These are phyloP conservation scores for Drosophila aff. DNA, from an alignment of 1,140 invertebrate species.

Conservation along the genomic window DNA sequence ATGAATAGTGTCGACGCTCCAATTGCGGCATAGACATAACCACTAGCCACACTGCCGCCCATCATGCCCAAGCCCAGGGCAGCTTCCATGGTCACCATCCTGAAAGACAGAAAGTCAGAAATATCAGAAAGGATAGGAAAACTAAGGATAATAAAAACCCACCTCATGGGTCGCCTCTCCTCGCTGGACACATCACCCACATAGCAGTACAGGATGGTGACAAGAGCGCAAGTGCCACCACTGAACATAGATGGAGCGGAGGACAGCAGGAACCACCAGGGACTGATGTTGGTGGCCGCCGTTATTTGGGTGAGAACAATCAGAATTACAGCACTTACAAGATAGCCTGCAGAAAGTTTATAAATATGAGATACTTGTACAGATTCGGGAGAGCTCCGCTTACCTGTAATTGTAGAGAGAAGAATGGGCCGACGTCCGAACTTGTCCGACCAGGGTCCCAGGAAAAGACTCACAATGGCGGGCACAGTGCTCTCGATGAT, in stretches of 20 bases:
- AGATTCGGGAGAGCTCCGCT: conserved; percentile 1
- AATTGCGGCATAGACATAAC: conserved; percentile 70
- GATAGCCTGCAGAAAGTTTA: conserved; percentile 57
- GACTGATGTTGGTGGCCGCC: conserved; percentile 82
- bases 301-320: conserved; percentile 57
- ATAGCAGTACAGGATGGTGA: conserved; percentile 88
- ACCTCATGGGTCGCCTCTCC: conserved; percentile 86
- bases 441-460: conserved; percentile 91
- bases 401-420: conserved; percentile 86
- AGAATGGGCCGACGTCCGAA: conserved; percentile 90
- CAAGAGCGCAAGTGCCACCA: conserved; percentile 87
- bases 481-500: conserved; percentile 88
- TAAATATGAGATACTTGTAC: background rate
- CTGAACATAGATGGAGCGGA: conserved; percentile 86
- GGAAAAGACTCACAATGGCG: conserved; percentile 88
- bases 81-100: conserved; percentile 88
- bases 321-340: conserved; percentile 52
- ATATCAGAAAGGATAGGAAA: background rate
- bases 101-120: conserved; percentile 58
- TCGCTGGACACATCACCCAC: conserved; percentile 87
- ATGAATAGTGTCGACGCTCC: conserved; percentile 46
- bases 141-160: background rate
- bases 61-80: conserved; percentile 87
- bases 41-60: conserved; percentile 86
- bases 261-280: conserved; percentile 88